Base-by-base conservation (phyloP, 2,888 invertebrate genomes). In the Thecophora atra region DNA sequence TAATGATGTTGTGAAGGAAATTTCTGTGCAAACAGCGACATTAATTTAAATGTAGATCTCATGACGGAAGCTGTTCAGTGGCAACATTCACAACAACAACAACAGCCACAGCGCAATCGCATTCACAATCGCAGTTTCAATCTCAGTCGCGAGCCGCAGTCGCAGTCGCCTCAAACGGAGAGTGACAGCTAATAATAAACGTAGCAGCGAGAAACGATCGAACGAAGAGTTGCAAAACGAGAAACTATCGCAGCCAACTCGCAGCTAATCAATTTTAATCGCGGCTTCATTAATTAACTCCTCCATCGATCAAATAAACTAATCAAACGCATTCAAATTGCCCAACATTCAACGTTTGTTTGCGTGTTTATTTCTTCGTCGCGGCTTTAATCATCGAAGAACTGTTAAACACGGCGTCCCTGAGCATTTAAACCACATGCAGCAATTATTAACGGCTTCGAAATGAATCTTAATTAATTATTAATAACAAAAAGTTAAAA, bases 151-250 rank as follows among this genome's bases (percentile, higher is more conserved):
- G 1, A 1, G 11, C 11, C 30, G 30, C 30, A 30, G 30, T 37
- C 37, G 37, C 37, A 37, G 37, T 37, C 37, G 37, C 11, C 2
- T 30, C 47, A 42, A 24, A 28, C 30, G 28, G 26, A 47, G 13
- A 47, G 37, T 69, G 62, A 58, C 58, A 60, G 52, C 67, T 69
- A 72, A 65, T 69, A 72, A 72, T 72, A 72, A 44, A 52, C 11
- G 13, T 54, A 72, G 70, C 72, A 8, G 5, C 5, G 70, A 69
- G 69, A 68, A 54, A 30, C 30, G 11, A 7, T 24, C 44, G 58
- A 24, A n/a, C 13, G 47, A 11, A 47, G 15, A 17, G 2, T 47
- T 5, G 47, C 47, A 47, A n/a, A n/a, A 5, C n/a, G 28, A 67
- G 28, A 62, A 62, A 37, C 37, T 8, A 37, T 37, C 37, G 37